Conservation (phyloP, 1,140 invertebrate genomes). For the Dolichoris vasculosae region DNA sequence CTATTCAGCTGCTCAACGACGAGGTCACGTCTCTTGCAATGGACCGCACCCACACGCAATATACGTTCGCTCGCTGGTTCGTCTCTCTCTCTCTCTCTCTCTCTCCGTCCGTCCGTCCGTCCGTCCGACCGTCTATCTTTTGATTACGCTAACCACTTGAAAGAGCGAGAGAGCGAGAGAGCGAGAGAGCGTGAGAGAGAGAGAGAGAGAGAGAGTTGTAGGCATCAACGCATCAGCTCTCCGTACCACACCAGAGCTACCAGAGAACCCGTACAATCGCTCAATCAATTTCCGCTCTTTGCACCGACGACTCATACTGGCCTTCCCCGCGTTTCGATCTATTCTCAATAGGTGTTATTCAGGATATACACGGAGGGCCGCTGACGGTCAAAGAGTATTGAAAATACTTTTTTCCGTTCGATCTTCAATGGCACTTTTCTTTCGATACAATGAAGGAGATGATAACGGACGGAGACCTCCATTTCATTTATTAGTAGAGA, state of each 20-base stretch:
- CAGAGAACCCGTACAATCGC: slow-evolving; percentile 13
- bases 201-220: neutral
- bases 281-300: slow-evolving; percentile 47
- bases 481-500: neutral
- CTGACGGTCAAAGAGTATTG: neutral
- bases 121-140: neutral
- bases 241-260: neutral
- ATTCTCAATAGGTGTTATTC: slow-evolving; percentile 6
- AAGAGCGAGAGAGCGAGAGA: neutral
- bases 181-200: neutral
- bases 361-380: neutral
- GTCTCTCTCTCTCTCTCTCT: slow-evolving; percentile 24
- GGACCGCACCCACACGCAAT: slow-evolving; percentile 61
- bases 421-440: neutral
- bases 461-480: neutral
- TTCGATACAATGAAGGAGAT: neutral
- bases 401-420: neutral
- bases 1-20: slow-evolving; percentile 61
- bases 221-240: neutral
- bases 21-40: slow-evolving; percentile 63
- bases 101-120: too few species aligned
- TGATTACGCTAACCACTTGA: neutral
- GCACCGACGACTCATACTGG: neutral
- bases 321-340: slow-evolving; percentile 17
- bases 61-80: neutral